Base-by-base conservation (phyloP, 2,888 invertebrate genomes). In the Tetheella fluctuosa region DNA sequence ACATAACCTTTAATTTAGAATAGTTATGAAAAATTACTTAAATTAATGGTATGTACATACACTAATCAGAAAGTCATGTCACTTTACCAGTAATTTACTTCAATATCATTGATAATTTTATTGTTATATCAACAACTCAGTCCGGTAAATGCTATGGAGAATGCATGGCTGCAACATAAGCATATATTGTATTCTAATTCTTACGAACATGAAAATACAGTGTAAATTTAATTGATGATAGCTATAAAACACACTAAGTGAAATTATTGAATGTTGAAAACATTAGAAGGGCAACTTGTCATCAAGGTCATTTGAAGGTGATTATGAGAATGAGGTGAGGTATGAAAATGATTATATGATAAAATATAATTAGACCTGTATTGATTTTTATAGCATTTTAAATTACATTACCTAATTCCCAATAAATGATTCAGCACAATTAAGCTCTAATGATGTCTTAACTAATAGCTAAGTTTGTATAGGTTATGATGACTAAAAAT, bases 271-370 rank as follows among this genome's bases (percentile, higher is more conserved):
- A 20, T 48, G 17, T 48, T 48, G 17, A 42, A n/a, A 15, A 42
- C 20, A 48, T 17, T 48, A 48, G 20, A 10, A 20, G 48, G 20
- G 58, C 57, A 65, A 69, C 57, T 64, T 68, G 34, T 63, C 57
- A 59, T 57, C 73, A 84, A 84, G 84, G 84, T 84, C 79, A 80
- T 74, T 77, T 81, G 74, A 82, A 82, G 80, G 82, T 82, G 72
- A 81, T 62, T 57, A 15, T 15, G 34, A 8, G 2, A 6, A 25
- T 25, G n/a, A n/a, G n/a, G n/a, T n/a, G n/a, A n/a, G n/a, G 13
- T 20, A 30, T 57, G 7, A 59, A 25, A 37, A 55, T 30, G 30
- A 17, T n/a, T 39, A 8, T 25, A 37, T 28, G 39, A 57, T 12
- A 17, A n/a, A 28, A 13, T n/a, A 17, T 23, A 28, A 13, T n/a